A percentile compares a stretch with the other conserved stretches of the same genome.
phyloP scores from a whole-genome alignment of 2,888 invertebrate genomes.

The Hydropsyche betteni region DNA sequence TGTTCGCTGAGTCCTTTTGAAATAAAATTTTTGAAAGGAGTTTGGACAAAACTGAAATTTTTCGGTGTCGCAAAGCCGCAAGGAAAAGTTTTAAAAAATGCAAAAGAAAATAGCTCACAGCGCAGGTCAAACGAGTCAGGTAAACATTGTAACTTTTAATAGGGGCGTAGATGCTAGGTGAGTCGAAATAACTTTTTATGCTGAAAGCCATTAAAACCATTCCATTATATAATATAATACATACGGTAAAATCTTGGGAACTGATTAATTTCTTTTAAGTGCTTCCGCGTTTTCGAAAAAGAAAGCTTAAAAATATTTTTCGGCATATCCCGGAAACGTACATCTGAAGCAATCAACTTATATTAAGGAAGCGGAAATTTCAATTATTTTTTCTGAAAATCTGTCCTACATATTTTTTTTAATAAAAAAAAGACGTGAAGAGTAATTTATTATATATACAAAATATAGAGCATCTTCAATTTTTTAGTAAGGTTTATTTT shows the following conservation, averaged over 20 bases:
- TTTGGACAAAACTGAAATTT: not conserved
- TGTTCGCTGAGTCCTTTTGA: no score
- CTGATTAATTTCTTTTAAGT: conserved; percentile 6
- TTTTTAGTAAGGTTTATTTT: no score
- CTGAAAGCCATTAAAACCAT: conserved; percentile 5
- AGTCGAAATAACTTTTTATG: conserved; percentile 23
- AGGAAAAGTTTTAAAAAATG: conserved; percentile 2
- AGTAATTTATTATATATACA: not conserved
- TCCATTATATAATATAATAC: not conserved
- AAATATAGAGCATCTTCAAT: not conserved
- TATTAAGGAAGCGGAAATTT: no score
- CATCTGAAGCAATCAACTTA: no score
- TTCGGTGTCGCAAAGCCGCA: not conserved
- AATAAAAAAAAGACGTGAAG: no score
- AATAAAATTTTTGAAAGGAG: no score
- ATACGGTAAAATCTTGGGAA: conserved; percentile 5
- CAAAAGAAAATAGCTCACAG: not conserved
- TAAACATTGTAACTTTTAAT: conserved; percentile 16
- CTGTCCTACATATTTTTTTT: no score
- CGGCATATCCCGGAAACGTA: no score
- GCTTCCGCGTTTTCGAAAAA: no score
- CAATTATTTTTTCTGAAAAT: no score
- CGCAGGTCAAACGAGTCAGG: conserved; percentile 18
- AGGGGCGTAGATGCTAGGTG: conserved; percentile 21
- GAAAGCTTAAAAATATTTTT: no score